phyloP scores from a whole-genome alignment of 2,888 invertebrate genomes.

The Caradrina clavipalpis region DNA sequence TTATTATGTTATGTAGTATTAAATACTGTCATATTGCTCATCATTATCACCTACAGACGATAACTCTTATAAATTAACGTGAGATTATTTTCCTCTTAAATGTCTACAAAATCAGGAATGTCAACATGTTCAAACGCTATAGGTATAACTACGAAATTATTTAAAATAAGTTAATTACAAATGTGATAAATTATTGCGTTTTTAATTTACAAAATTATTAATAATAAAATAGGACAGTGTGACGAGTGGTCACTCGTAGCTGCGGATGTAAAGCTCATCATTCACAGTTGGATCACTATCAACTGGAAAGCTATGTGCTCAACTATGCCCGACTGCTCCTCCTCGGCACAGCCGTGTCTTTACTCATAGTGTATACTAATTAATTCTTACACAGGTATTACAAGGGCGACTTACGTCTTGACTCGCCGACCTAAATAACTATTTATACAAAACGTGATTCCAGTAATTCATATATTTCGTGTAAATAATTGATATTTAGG shows the following conservation, averaged over 20 bases:
- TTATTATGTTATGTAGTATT: constrained; percentile 61
- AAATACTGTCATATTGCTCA: constrained; percentile 85
- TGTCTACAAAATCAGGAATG: constrained; percentile 61
- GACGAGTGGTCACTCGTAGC: constrained; percentile 30
- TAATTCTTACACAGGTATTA: constrained; percentile 52
- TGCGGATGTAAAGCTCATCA: constrained; percentile 43
- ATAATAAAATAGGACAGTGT: constrained; percentile 35
- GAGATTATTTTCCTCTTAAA: constrained; percentile 53
- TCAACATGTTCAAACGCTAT: constrained; percentile 49
- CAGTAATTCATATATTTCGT: constrained; percentile 63
- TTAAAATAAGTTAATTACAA: constrained; percentile 46
- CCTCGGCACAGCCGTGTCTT: constrained; percentile 31
- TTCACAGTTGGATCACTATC: constrained; percentile 17
- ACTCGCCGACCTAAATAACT: constrained; percentile 52
- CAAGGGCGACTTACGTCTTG: constrained; percentile 37
- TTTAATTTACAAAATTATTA: constrained; percentile 29
- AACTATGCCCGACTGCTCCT: constrained; percentile 35
- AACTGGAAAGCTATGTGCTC: constrained; percentile 59
- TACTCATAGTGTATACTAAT: constrained; percentile 45
- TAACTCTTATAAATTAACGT: constrained; percentile 60
- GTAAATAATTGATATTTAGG: constrained; percentile 76
- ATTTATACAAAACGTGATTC: constrained; percentile 58
- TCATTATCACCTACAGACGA: constrained; percentile 75
- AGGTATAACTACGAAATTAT: constrained; percentile 55
- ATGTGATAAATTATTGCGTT: constrained; percentile 54